Conservation (phyloP, 2,797 vertebrate genomes). For the Microhierax caerulescens region DNA sequence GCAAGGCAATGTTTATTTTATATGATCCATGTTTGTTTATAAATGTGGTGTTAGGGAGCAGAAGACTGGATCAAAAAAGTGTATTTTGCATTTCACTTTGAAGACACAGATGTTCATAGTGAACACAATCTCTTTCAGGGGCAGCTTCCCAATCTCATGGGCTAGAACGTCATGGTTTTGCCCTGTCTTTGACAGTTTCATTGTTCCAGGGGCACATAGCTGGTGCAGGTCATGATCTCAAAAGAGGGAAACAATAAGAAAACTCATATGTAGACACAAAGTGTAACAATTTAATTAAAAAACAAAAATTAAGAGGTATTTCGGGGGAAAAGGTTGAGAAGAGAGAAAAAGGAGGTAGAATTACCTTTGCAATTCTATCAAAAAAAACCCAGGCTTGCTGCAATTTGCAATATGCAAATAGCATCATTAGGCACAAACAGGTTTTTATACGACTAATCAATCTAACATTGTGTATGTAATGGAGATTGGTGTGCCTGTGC, state of each 20-base stretch:
- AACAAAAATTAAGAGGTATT: background rate
- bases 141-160: background rate
- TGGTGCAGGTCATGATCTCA: background rate
- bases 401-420: background rate
- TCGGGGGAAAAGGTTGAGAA: background rate
- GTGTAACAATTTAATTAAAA: background rate
- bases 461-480: background rate
- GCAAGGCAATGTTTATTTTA: constrained; percentile 7
- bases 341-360: background rate
- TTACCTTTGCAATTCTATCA: background rate
- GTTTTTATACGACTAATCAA: background rate
- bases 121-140: background rate
- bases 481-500: background rate
- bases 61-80: constrained; percentile 4
- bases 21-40: constrained; percentile 10
- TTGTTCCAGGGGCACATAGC: background rate
- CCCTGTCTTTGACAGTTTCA: background rate
- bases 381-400: background rate
- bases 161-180: background rate
- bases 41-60: constrained; percentile 7
- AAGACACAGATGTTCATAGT: background rate
- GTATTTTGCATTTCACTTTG: constrained; percentile 19
- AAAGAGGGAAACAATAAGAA: background rate
- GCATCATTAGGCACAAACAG: background rate
- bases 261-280: background rate